Evolutionary conservation across 2,113 vertebrate genomes (phyloP), one percentile per base, ranked within the genome.

Genomic region (Sylvietta virens): DNA sequence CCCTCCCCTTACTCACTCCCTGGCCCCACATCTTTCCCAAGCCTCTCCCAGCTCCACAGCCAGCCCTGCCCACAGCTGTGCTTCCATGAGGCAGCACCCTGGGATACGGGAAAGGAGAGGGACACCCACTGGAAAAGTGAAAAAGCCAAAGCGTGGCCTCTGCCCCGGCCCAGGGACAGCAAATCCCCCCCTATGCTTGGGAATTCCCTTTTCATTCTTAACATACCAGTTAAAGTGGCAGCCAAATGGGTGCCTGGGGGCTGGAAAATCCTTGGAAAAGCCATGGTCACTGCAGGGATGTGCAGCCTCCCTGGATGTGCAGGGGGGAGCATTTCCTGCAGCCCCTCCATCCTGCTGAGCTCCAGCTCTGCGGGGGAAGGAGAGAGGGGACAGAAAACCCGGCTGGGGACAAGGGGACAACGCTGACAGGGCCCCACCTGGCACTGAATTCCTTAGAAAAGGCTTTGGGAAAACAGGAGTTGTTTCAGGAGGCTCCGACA

Each of bases 161-260:
- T 13, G 69, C 31, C 71, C 51, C 28, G 7, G 50, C 21, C 33
- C 14, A 50, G 26, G n/a, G 40, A 7, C 44, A 3, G 2, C 11
- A 1, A 42, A 69, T 13, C 30, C 30, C 6, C 20, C 51, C 66
- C 23, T 1, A 3, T 13, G 50, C 31, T 19, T 6, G 33, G 2
- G 11, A 24, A 44, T 30, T 53, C n/a, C 7, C n/a, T 23, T 39
- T 44, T 26, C 7, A 5, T 5, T 27, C 39, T n/a, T 9, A 27
- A 48, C 53, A 21, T 11, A 26, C 33, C 8, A 31, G 31, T 5
- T 10, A 3, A 45, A 81, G 40, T 0, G 3, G 12, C 17, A 28
- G n/a, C 6, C 19, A 3, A 5, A 6, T 0, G 15, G 67, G 5
- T 11, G 3, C 57, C 62, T 8, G 20, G 5, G 33, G 45, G 10